These are phyloP conservation scores for Pheucticus melanocephalus DNA, from an alignment of 2,113 vertebrate species.

Conservation along the genomic window DNA sequence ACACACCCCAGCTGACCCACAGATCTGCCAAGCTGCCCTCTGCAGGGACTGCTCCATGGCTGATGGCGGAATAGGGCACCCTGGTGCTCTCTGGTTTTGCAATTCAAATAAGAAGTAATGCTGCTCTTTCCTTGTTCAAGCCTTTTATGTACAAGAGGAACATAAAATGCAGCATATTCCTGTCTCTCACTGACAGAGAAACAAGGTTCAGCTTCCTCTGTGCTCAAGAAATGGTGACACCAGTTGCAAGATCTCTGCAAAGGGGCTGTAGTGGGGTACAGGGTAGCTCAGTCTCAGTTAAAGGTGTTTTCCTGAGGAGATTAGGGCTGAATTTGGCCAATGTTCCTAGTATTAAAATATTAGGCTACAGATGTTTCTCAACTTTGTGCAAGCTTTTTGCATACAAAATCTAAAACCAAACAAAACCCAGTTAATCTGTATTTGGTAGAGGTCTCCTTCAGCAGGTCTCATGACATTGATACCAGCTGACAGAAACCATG, in stretches of 20 bases:
- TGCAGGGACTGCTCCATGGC: not conserved
- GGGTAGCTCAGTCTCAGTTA: not conserved
- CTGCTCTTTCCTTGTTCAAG: not conserved
- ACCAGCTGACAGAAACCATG: not conserved
- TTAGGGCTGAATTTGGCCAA: not conserved
- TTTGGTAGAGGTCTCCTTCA: not conserved
- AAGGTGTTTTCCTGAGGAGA: not conserved
- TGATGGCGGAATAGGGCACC: fast-evolving
- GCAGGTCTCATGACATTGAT: not conserved
- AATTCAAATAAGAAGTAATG: not conserved
- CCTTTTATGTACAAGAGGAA: not conserved
- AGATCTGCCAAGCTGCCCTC: not conserved
- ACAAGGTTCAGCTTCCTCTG: not conserved
- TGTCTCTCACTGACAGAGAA: not conserved
- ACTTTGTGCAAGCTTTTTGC: not conserved
- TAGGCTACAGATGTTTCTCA: not conserved
- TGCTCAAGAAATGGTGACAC: not conserved
- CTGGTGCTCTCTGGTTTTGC: fast-evolving
- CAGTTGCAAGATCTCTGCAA: not conserved
- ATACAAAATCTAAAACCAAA: not conserved
- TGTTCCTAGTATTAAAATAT: not conserved
- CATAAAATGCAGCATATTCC: not conserved
- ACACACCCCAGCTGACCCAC: not conserved
- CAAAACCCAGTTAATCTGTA: not conserved
- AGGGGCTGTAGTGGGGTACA: not conserved